Base-by-base conservation (phyloP, 2,888 invertebrate genomes). In the Griposia aprilina region DNA sequence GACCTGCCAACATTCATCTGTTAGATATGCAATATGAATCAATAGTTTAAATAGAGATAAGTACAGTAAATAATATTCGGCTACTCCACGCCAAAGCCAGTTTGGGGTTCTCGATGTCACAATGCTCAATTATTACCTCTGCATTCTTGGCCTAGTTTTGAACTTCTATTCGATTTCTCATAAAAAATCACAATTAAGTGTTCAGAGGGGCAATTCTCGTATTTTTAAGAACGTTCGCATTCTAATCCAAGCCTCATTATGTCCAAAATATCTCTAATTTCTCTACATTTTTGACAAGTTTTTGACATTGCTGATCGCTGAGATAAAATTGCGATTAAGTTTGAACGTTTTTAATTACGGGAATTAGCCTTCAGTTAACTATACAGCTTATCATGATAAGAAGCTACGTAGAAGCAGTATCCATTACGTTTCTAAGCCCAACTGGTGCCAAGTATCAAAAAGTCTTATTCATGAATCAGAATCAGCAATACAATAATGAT, bases 1-100 rank as follows among this genome's bases (percentile, higher is more conserved):
- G 90, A 99, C 98, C 97, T 97, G 83, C 17, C 36, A 59, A 77
- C 2, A 67, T 60, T 20, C 20, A 70, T 57, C 26, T 78, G 10
- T 78, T 52, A 67, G 30, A 71, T 57, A 55, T 45, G 41, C 60
- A 62, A n/a, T 48, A 55, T 30, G 17, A 36, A 55, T 23, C 30
- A 68, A 68, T 17, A 30, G 68, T 23, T 52, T 50, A 30, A 50
- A 23, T 23, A 55, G 23, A 68, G 3, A 68, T 52, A 30, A 17
- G 26, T 48, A 50, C 5, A 50, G 23, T 50, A 30, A 15, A 30
- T n/a, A 23, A 36, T 23, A 52, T 52, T 30, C 17, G 23, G 52
- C 30, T 50, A 23, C 15, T 68, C 50, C 23, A 17, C 23, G 10
- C 50, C 4, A 30, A 50, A 50, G 13, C 13, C 10, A 67, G 48